Evolutionary conservation across 2,888 invertebrate genomes (phyloP), one percentile per base, ranked within the genome.

Genomic region (Gisinianus flammeolus): DNA sequence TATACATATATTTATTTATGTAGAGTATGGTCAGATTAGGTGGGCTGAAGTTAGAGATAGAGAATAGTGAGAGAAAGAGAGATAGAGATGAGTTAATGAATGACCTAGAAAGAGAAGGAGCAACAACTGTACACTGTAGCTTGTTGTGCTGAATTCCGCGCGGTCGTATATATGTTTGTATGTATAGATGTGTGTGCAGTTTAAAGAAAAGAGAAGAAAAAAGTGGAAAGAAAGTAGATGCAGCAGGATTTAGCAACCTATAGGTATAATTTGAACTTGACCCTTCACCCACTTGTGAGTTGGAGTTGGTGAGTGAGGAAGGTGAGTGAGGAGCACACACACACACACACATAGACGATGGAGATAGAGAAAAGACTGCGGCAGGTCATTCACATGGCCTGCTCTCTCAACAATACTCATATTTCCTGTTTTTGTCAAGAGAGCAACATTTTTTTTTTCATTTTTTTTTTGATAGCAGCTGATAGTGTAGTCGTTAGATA

Each of bases 231-330:
- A 75, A 83, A 83, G 82, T 81, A 83, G 83, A 84, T 76, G 82
- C 80, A 80, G 82, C 83, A 83, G 83, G 83, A 83, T 84, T 81
- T 83, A 79, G 78, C 81, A 82, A 84, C 82, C 81, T 80, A 69
- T 69, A 75, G 78, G 80, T n/a, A n/a, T n/a, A 82, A 80, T 73
- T 79, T 79, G 80, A 82, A 84, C 82, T 83, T 84, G 83, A 84
- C 84, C 83, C 81, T 81, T 84, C 81, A 81, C 83, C 84, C 82
- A 84, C 80, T 83, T 84, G 79, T 74, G 33, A 26, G 44, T 44
- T 44, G 44, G 44, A 12, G 33, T 33, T 3, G 30, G 58, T 6
- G 71, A n/a, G 31, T 56, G 71, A 71, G 71, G 22, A 64, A 62
- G 73, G 64, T 64, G 64, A 66, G 22, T n/a, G 73, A 66, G 66